These are phyloP conservation scores for Centropus bengalensis DNA, from an alignment of 2,113 vertebrate species.

Conservation along the genomic window DNA sequence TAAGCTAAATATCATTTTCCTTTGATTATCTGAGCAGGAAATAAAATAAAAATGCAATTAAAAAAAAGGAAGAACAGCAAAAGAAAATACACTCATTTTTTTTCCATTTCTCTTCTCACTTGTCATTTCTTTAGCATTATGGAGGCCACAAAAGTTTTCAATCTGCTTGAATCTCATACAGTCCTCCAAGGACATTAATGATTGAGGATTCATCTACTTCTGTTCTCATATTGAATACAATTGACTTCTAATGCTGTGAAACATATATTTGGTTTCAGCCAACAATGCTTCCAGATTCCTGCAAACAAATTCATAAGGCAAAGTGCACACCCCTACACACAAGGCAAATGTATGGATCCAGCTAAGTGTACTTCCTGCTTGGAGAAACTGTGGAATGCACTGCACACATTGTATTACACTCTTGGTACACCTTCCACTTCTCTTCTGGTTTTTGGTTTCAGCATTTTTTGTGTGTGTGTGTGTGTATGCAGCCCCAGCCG, in stretches of 20 bases:
- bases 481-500: not conserved
- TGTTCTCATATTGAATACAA: not conserved
- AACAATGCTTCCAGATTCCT: not conserved
- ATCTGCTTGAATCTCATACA: slow-evolving; percentile 6
- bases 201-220: not conserved
- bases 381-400: not conserved
- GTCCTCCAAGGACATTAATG: not conserved
- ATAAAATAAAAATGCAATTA: slow-evolving; percentile 34
- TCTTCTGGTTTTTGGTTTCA: not conserved
- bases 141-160: slow-evolving; percentile 1
- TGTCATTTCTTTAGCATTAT: slow-evolving; percentile 21
- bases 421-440: not conserved
- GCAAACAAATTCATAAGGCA: not conserved
- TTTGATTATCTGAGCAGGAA: slow-evolving; percentile 28
- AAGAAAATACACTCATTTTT: slow-evolving; percentile 16
- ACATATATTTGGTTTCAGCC: not conserved
- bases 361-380: not conserved
- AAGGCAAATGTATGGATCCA: not conserved
- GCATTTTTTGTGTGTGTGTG: too few species aligned
- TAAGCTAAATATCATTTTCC: not conserved
- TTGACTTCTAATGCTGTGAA: not conserved
- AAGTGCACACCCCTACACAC: not conserved
- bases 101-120: slow-evolving; percentile 17
- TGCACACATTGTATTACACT: not conserved
- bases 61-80: not conserved